Evolutionary conservation across 53 echinoderm and acorn worm genomes (phyloP).

Genomic region (Paracentrotus lividus): DNA sequence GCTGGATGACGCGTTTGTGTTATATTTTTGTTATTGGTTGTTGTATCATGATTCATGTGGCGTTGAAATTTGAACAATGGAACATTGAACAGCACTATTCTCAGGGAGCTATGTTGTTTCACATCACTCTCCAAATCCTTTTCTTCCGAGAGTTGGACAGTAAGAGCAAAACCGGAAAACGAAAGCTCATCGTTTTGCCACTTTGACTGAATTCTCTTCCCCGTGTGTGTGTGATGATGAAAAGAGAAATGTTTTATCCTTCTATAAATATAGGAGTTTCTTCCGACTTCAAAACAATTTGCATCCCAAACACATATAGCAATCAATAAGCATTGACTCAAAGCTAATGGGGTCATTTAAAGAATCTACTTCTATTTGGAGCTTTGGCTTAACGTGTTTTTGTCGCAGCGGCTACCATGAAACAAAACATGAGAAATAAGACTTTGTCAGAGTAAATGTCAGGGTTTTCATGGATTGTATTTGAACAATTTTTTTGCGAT

Average conservation of each 20-base stretch:
- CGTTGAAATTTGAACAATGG: too few relatives aligned
- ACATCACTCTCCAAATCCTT: neutral
- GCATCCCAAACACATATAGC: neutral
- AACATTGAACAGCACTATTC: too few relatives aligned
- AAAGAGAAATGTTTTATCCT: neutral
- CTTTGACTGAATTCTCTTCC: neutral
- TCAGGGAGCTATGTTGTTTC: constrained; percentile 4
- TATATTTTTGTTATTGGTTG: too few relatives aligned
- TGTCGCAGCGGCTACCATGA: neutral
- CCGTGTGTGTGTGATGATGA: neutral
- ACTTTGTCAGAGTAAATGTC: neutral
- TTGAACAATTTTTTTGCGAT: neutral
- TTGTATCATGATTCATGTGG: too few relatives aligned
- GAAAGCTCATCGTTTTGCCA: neutral
- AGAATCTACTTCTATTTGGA: neutral
- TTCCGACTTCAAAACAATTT: neutral
- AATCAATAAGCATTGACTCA: neutral
- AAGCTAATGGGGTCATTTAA: neutral
- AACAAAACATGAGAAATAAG: neutral
- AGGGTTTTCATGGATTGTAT: neutral
- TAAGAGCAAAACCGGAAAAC: neutral
- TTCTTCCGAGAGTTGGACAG: neutral
- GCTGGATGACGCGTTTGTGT: too few relatives aligned
- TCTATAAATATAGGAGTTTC: neutral
- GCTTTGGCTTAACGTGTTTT: neutral